These are phyloP conservation scores for Xiphias gladius DNA, from an alignment of 2,113 vertebrate genomes.

Conservation along the genomic window DNA sequence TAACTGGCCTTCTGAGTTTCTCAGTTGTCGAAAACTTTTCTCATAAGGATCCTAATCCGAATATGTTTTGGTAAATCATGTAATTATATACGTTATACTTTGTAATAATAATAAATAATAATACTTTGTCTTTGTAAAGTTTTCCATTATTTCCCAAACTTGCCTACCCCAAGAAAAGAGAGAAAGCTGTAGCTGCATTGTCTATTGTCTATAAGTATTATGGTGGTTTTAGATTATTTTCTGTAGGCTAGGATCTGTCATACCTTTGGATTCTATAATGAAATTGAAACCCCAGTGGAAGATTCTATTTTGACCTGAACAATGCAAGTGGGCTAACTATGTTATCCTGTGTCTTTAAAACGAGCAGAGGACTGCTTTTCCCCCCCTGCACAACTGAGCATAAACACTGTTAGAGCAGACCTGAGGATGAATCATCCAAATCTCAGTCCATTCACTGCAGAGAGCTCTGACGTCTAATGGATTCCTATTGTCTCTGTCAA, in stretches of 20 bases:
- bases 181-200: not conserved
- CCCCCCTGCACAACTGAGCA: slow-evolving; percentile 43
- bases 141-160: not conserved
- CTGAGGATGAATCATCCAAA: slow-evolving; percentile 64
- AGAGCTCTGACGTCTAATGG: slow-evolving; percentile 31
- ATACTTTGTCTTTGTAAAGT: not conserved
- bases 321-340: slow-evolving; percentile 59
- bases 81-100: not conserved
- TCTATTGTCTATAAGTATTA: slow-evolving; percentile 13
- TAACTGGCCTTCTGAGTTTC: not conserved
- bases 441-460: slow-evolving; percentile 45
- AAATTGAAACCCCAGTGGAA: slow-evolving; percentile 39
- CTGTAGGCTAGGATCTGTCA: slow-evolving; percentile 45
- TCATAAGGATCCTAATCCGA: not conserved
- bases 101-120: too few species aligned
- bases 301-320: slow-evolving; percentile 54
- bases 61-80: not conserved
- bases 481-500: slow-evolving; percentile 45
- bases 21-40: not conserved
- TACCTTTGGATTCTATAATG: slow-evolving; percentile 46
- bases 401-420: slow-evolving; percentile 43
- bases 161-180: not conserved
- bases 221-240: slow-evolving; percentile 34
- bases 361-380: slow-evolving; percentile 29
- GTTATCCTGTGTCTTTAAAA: slow-evolving; percentile 59